Evolutionary conservation across 2,113 vertebrate species (phyloP).

Genomic region (Anhinga rufa): DNA sequence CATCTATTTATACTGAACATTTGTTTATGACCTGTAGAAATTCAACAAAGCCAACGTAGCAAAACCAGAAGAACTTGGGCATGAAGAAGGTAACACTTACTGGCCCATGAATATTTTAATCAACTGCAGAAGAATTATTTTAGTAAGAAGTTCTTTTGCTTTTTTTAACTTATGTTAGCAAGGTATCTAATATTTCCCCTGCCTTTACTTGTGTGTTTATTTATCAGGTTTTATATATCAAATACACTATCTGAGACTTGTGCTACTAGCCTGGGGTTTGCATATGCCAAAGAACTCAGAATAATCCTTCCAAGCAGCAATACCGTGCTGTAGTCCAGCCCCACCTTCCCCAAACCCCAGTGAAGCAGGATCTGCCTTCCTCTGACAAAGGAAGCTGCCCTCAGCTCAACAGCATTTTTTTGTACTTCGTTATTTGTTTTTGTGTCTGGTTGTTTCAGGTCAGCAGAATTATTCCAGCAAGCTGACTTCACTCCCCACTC

Average conservation of each 20-base stretch:
- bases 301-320: neutral
- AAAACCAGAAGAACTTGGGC: neutral
- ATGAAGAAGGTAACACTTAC: neutral
- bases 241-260: neutral
- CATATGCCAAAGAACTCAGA: neutral
- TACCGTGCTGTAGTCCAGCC: neutral
- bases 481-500: neutral
- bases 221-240: neutral
- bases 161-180: neutral
- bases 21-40: neutral
- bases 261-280: neutral
- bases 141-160: neutral
- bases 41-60: neutral
- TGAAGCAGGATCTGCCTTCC: neutral
- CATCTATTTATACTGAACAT: neutral
- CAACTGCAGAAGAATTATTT: neutral
- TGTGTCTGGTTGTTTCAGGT: neutral
- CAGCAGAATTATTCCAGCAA: constrained; percentile 14
- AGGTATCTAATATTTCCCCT: neutral
- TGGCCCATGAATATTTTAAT: neutral
- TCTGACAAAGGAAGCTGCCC: neutral
- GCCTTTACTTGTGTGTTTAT: neutral
- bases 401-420: neutral
- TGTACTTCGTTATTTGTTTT: neutral
- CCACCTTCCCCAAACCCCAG: neutral